Evolutionary conservation across 2,113 vertebrate genomes (phyloP).

Genomic region (Scalopus aquaticus): DNA sequence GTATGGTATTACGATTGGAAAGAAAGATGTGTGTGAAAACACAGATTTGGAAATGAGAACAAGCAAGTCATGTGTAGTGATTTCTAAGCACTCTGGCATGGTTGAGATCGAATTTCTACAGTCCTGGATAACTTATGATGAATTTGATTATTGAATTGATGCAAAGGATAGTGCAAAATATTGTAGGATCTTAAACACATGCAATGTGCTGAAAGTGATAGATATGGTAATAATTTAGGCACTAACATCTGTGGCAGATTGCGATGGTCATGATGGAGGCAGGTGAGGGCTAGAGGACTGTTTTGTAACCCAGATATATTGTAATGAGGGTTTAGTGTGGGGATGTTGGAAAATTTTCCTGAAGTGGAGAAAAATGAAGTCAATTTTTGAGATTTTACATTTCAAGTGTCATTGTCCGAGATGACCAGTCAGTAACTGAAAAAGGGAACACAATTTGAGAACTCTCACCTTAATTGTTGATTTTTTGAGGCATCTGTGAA

Average conservation of each 20-base stretch:
- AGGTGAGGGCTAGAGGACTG: not conserved
- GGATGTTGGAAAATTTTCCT: not conserved
- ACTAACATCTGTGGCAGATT: not conserved
- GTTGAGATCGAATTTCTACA: not conserved
- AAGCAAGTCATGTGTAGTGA: not conserved
- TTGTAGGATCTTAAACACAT: not conserved
- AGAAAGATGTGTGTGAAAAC: not conserved
- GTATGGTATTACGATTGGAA: not conserved
- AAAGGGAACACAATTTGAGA: not conserved
- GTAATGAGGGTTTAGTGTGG: not conserved
- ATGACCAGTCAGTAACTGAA: not conserved
- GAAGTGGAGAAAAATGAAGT: not conserved
- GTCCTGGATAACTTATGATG: not conserved
- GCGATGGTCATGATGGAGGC: not conserved
- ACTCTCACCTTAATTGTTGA: not conserved
- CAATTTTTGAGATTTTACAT: slow-evolving; percentile 3
- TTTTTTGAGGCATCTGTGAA: not conserved
- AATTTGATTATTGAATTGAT: slow-evolving; percentile 32
- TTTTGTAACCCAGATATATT: not conserved
- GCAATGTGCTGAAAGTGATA: not conserved
- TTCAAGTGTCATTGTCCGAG: not conserved
- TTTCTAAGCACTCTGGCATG: not conserved
- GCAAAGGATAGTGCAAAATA: not conserved
- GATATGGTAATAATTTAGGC: not conserved
- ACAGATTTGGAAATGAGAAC: not conserved